Base-by-base conservation (phyloP, 2,888 invertebrate species). In the Mycalesis mineus region DNA sequence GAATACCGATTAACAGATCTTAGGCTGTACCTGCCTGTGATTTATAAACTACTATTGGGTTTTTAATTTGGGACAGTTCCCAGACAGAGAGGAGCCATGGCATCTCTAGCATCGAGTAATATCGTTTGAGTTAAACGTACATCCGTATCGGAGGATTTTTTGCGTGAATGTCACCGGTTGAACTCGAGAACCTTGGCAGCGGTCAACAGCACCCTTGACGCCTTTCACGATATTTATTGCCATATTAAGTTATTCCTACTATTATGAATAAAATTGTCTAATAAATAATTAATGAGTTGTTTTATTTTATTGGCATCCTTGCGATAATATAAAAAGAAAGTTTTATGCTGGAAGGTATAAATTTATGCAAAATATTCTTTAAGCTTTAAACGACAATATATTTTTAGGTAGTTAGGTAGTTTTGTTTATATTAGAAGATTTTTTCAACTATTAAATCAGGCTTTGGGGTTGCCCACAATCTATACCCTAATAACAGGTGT, bases 171-270 rank as follows among this genome's bases (percentile, higher is more conserved):
- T 75, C 78, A 80, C 61, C 65, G 54, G 56, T 40, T 57, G 62
- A 68, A 74, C 73, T 72, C 61, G 75, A 68, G 71, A 74, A 67
- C 84, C 83, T 83, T 84, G 83, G 65, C 48, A 22, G 66, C 75
- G 82, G 82, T 82, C 77, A 78, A 68, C 74, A 69, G 65, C 74
- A 72, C 69, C 59, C 57, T 63, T 54, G 39, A 42, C 59, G 68
- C 74, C 78, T 74, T 76, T 80, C 75, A 68, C 69, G 55, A 59
- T 40, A 57, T 57, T 57, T 52, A 52, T 52, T 52, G 33, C 42
- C 41, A 42, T 42, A 41, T 41, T 50, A 51, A 42, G 17, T 33
- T 52, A 52, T 41, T 41, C 42, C 33, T 47, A 33, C 9, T 22
- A 54, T 52, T 50, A 50, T 15, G 49, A 56, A 50, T 56, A 39